Conservation (phyloP, 2,113 vertebrate genomes). For the Salvelinus alpinus region DNA sequence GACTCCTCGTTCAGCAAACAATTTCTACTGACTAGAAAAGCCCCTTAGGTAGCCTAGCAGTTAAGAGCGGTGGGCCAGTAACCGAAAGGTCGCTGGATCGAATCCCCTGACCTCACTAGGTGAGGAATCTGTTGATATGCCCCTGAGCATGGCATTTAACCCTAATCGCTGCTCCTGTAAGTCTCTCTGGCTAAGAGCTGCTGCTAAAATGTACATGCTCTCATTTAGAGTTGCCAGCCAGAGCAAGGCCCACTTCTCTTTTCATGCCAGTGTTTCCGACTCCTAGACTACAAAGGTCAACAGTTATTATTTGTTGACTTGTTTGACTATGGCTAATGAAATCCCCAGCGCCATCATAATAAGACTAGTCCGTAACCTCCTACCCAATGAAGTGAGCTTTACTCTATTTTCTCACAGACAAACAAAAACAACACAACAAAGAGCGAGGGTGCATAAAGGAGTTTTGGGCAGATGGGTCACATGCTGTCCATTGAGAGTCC, state of each 20-base stretch:
- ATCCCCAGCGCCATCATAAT: conserved; percentile 61
- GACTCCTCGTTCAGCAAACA: conserved; percentile 15
- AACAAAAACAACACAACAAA: conserved; percentile 81
- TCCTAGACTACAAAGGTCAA: conserved; percentile 62
- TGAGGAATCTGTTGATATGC: too few relatives aligned
- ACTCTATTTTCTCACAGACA: conserved; percentile 73
- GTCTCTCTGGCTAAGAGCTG: too few relatives aligned
- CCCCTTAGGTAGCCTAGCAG: neutral
- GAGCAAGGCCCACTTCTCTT: conserved; percentile 18
- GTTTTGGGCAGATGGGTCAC: conserved; percentile 81
- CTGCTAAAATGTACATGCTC: neutral
- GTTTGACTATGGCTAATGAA: conserved; percentile 66
- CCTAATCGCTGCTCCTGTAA: too few relatives aligned
- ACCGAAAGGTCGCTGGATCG: too few relatives aligned
- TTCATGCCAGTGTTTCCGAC: conserved; percentile 33
- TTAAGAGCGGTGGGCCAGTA: too few relatives aligned
- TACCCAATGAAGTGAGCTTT: conserved; percentile 76
- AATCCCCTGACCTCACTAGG: too few relatives aligned
- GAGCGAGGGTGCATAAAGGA: conserved; percentile 74
- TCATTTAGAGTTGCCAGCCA: conserved; percentile 16
- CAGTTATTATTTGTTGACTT: conserved; percentile 71
- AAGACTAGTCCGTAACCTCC: conserved; percentile 70
- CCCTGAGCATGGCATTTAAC: too few relatives aligned
- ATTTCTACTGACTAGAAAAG: conserved; percentile 21
- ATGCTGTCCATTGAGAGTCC: conserved; percentile 77